Base-by-base conservation (phyloP, 2,797 vertebrate genomes). In the Buphagus erythrorhynchus region DNA sequence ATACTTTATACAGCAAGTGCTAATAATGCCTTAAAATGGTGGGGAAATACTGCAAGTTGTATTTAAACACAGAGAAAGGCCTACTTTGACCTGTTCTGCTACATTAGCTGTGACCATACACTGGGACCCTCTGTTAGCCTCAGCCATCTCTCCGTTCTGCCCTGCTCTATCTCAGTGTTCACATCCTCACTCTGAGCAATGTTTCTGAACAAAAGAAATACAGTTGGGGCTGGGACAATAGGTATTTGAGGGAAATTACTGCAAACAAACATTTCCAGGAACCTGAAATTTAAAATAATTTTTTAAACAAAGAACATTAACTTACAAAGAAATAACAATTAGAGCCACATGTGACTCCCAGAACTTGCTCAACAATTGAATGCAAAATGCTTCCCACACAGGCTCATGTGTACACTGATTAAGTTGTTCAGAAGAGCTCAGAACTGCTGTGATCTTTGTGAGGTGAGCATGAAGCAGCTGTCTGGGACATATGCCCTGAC, bases 11-110 rank as follows among this genome's bases (percentile, higher is more conserved):
- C 36, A 57, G 66, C 17, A 2, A 88, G 73, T 20, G 38, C 78
- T 93, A 84, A 82, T 94, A 95, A 91, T 55, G 83, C 86, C 75
- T 83, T 87, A 69, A 96, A 96, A 93, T 3, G 10, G 59, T 35
- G 67, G 45, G 58, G 75, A 92, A 97, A 88, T 82, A 89, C n/a
- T 91, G 57, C 63, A 86, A 92, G 77, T 65, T 93, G 81, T 91
- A 75, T 91, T 95, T 86, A 83, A 91, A 65, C 71, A 69, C 21
- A 90, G 58, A 86, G 67, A 68, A 88, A 63, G 8, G 51, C 20
- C 62, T 90, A 67, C 91, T 95, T 72, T 73, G 62, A 78, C 69
- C 80, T 3, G 14, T 66, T 91, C 59, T 78, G 38, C 40, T 91
- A 46, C 40, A 52, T 81, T 48, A 75, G 54, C 66, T 90, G 33